A percentile compares a stretch with the other conserved stretches of the same genome.
phyloP scores from a whole-genome alignment of 1,140 invertebrate genomes.

The Helicoverpa armigera region DNA sequence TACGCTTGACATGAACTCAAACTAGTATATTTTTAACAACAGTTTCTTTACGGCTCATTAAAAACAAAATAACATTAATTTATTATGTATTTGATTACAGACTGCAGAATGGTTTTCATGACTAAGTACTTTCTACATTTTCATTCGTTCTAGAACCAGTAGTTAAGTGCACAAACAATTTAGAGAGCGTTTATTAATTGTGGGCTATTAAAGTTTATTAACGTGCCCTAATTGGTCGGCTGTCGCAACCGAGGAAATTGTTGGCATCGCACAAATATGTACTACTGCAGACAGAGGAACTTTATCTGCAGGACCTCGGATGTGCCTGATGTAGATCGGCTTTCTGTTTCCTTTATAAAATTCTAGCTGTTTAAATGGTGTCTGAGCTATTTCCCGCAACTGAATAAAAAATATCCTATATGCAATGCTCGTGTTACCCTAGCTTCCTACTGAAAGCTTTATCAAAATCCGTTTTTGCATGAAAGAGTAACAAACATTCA shows the following conservation, averaged over 20 bases:
- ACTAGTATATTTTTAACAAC: no score
- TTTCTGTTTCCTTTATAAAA: constrained; percentile 7
- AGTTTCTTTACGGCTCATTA: no score
- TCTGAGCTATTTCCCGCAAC: no score
- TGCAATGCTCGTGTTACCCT: no score
- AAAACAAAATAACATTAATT: no score
- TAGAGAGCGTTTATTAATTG: constrained; percentile 53
- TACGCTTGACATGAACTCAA: no score
- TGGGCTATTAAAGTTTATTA: constrained; percentile 64
- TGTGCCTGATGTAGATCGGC: constrained; percentile 3
- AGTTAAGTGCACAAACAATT: constrained; percentile 32
- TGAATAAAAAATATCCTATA: no score
- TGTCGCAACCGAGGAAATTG: constrained; percentile 53
- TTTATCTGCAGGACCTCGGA: not conserved
- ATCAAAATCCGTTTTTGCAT: no score
- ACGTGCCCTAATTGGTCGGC: constrained; percentile 59
- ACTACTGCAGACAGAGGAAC: not conserved
- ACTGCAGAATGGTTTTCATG: not conserved
- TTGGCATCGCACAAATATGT: constrained; percentile 46
- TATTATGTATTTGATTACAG: not conserved
- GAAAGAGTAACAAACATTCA: no score
- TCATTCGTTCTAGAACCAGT: constrained; percentile 22
- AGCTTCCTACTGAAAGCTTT: no score
- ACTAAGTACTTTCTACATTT: not conserved
- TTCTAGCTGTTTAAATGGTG: no score